Conservation (phyloP, 2,888 invertebrate genomes). For the Tipula helvola region DNA sequence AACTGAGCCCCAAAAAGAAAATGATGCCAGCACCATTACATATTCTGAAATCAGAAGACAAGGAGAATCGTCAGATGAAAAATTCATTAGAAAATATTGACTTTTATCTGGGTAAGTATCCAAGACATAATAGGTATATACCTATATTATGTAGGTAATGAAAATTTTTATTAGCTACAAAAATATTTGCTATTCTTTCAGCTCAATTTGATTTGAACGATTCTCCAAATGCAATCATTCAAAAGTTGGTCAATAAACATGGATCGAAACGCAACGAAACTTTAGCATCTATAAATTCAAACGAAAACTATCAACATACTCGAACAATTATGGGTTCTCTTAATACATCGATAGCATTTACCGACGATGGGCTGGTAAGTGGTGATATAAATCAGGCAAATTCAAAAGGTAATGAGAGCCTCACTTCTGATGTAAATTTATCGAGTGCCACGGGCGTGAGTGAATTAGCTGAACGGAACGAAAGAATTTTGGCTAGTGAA, state of each 20-base stretch:
- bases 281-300: background rate
- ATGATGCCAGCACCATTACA: slow-evolving; percentile 21
- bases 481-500: background rate
- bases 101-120: background rate
- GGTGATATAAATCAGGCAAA: background rate
- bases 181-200: background rate
- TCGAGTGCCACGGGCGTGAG: background rate
- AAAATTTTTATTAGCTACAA: background rate
- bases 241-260: background rate
- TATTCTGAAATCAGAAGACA: slow-evolving; percentile 15
- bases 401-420: background rate
- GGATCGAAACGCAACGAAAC: background rate
- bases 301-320: background rate
- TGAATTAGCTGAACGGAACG: background rate
- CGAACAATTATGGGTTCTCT: background rate
- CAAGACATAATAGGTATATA: background rate
- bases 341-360: background rate
- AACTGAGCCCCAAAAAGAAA: slow-evolving; percentile 20
- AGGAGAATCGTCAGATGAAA: background rate
- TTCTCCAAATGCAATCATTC: background rate
- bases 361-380: background rate
- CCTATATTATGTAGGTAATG: background rate
- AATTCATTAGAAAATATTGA: background rate
- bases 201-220: background rate
- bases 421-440: background rate